These are phyloP conservation scores for Microchrysa polita DNA, from an alignment of 2,888 invertebrate genomes.

Conservation along the genomic window DNA sequence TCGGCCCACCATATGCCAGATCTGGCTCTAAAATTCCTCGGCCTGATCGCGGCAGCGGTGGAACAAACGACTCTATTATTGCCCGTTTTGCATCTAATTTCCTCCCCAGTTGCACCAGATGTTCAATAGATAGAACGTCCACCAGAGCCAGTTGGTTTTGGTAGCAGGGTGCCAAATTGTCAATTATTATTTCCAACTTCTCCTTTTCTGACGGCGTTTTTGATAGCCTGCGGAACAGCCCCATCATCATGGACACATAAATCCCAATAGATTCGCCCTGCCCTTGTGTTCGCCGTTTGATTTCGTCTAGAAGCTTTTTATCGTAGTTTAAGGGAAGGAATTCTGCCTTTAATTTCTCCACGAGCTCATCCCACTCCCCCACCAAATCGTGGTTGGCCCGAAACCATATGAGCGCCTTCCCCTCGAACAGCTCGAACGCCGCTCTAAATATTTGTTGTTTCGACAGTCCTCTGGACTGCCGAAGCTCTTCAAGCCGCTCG, in stretches of 20 bases:
- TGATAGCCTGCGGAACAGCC: not conserved
- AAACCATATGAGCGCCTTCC: not conserved
- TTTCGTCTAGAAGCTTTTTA: not conserved
- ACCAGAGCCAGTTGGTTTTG: too few species aligned
- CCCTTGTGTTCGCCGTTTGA: not conserved
- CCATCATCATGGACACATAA: slow-evolving; percentile 6
- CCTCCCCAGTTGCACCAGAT: too few species aligned
- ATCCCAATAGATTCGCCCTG: not conserved
- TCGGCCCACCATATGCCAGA: too few species aligned
- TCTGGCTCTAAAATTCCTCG: too few species aligned
- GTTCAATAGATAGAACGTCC: too few species aligned
- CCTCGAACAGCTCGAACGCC: not conserved
- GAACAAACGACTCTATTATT: too few species aligned
- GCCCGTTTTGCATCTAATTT: too few species aligned
- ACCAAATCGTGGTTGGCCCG: too few species aligned
- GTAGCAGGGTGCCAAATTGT: too few species aligned
- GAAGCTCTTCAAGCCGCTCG: not conserved
- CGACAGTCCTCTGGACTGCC: not conserved
- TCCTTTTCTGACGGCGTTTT: not conserved
- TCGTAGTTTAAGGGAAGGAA: not conserved
- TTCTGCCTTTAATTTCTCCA: not conserved
- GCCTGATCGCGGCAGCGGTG: too few species aligned
- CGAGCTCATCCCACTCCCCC: not conserved
- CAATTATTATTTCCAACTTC: not conserved
- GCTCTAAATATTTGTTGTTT: not conserved